phyloP scores from a whole-genome alignment of 2,888 invertebrate species.

The Sicus ferrugineus region DNA sequence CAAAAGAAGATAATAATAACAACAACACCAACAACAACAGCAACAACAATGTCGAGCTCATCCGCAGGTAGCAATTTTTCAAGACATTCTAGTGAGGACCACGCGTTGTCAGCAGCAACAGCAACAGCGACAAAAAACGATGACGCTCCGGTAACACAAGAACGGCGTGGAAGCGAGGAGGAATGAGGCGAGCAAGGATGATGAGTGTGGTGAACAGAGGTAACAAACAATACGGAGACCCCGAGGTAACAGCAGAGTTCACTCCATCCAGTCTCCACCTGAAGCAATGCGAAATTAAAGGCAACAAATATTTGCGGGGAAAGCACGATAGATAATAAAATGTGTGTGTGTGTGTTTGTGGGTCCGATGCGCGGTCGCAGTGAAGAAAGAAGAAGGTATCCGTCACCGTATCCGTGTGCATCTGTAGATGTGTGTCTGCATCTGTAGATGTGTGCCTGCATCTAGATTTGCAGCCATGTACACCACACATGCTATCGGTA shows the following conservation, averaged over 20 bases:
- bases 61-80: slow-evolving; percentile 18
- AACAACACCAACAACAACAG: too few species aligned
- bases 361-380: not conserved
- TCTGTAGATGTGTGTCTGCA: not conserved
- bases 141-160: not conserved
- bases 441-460: too few species aligned
- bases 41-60: not conserved
- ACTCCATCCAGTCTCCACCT: not conserved
- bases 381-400: not conserved
- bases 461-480: too few species aligned
- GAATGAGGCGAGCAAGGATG: not conserved
- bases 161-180: not conserved
- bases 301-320: slow-evolving; percentile 3
- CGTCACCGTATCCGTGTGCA: not conserved
- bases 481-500: too few species aligned
- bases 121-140: not conserved
- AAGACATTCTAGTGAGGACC: slow-evolving; percentile 10
- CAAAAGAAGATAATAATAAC: not conserved
- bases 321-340: not conserved
- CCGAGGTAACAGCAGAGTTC: slow-evolving; percentile 6
- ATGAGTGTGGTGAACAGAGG: not conserved
- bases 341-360: not conserved
- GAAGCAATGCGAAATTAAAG: slow-evolving; percentile 19
- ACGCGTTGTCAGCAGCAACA: not conserved
- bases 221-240: not conserved